Evolutionary conservation across 2,797 vertebrate genomes (phyloP), one percentile per base, ranked within the genome.

Genomic region (Pterois miles): DNA sequence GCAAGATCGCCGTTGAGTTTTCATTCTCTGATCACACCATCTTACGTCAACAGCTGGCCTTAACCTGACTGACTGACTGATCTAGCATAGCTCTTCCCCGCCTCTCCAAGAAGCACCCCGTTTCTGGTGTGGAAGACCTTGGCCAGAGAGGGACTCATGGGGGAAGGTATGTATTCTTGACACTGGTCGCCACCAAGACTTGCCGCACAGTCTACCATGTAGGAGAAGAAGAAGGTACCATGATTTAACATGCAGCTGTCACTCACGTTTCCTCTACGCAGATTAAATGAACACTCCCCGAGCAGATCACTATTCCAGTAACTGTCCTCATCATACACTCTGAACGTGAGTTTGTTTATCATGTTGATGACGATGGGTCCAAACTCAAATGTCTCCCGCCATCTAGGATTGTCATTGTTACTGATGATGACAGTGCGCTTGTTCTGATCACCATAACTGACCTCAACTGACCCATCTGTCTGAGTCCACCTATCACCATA

Each of bases 401-500:
- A 91, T 7, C 0, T 36, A 0, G 85, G 90, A 36, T 86, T 71
- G 68, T 90, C 80, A 22, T 89, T 13, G 5, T 86, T 3, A 0
- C 0, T 0, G 4, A 92, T 82, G 4, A 86, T 81, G 6, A 0
- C 4, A 3, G 87, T 89, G 7, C 33, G 72, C 54, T 63, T 80
- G 8, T 12, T 8, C 65, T 56, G 10, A 56, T 56, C 0, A 4
- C 14, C 73, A 3, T 80, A 89, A 0, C 0, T 76, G 1, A 88
- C 83, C 66, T 27, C 12, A 1, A 89, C 90, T 23, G 84, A 88
- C 27, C 71, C 86, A 3, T 90, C 90, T 11, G 89, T 90, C 54
- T 67, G 0, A 0, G 8, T 7, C 11, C 7, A 86, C 0, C 0
- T 0, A 53, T 90, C 87, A 23, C 89, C 87, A 11, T 83, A 81